These are phyloP conservation scores for Sebastes fasciatus DNA, from an alignment of 2,113 vertebrate species.

Conservation along the genomic window DNA sequence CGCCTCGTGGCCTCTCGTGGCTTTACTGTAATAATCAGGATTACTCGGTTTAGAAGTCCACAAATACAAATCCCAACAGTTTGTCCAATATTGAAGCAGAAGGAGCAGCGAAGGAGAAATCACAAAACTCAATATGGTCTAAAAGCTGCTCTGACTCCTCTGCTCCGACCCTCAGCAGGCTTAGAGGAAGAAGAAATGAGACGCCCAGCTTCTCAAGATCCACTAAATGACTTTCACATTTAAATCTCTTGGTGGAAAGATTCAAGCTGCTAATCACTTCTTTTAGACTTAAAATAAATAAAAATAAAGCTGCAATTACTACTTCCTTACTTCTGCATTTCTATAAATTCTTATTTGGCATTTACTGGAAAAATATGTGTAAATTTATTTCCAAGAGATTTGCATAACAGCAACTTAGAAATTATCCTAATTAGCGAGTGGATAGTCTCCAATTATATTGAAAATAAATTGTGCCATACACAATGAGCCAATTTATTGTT, in stretches of 20 bases:
- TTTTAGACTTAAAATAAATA: conserved; percentile 6
- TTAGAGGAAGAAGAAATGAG: conserved; percentile 36
- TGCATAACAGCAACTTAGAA: conserved; percentile 52
- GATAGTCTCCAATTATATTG: conserved; percentile 63
- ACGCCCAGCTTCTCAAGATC: conserved; percentile 33
- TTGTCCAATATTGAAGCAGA: conserved; percentile 67
- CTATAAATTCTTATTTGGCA: conserved; percentile 49
- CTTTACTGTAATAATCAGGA: conserved; percentile 51
- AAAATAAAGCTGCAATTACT: conserved; percentile 3
- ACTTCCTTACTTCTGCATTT: conserved; percentile 7
- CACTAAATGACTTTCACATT: conserved; percentile 37
- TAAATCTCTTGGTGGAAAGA: conserved; percentile 14
- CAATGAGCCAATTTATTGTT: conserved; percentile 69
- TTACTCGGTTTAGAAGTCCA: conserved; percentile 74
- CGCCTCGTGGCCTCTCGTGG: background rate
- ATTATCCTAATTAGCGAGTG: conserved; percentile 71
- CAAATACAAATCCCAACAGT: conserved; percentile 58
- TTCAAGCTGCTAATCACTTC: conserved; percentile 12
- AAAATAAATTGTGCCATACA: conserved; percentile 34
- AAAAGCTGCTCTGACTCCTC: conserved; percentile 63
- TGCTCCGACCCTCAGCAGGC: conserved; percentile 16
- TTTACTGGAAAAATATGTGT: conserved; percentile 18
- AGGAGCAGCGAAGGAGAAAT: conserved; percentile 52
- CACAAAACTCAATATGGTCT: conserved; percentile 67
- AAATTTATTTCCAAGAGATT: conserved; percentile 65